Evolutionary conservation across 1,140 invertebrate genomes (phyloP).

Genomic region (Tetramorium alpestre): DNA sequence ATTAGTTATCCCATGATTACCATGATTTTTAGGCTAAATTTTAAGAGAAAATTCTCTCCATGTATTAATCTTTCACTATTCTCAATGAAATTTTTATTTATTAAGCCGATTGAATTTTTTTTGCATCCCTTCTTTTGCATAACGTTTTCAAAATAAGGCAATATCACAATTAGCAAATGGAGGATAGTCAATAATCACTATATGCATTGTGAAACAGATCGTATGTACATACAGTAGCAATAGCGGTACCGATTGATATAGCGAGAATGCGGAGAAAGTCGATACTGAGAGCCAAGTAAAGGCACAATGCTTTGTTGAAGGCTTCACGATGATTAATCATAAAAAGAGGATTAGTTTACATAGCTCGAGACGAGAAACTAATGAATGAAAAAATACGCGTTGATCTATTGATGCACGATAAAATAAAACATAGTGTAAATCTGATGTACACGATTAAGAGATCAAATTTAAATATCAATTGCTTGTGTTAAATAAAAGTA

Average conservation of each 20-base stretch:
- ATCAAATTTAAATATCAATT: too few relatives aligned
- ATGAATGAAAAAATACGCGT: not conserved
- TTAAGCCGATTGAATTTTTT: not conserved
- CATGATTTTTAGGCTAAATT: too few relatives aligned
- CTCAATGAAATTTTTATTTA: not conserved
- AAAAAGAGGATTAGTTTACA: slow-evolving; percentile 26
- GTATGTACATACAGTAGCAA: not conserved
- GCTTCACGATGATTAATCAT: slow-evolving; percentile 6
- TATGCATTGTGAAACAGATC: not conserved
- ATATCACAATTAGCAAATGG: not conserved
- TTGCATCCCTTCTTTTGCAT: not conserved
- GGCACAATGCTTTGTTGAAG: not conserved
- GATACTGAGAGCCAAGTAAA: not conserved
- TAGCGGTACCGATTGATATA: not conserved
- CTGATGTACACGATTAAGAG: too few relatives aligned
- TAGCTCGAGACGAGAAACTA: not conserved
- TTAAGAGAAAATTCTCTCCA: too few relatives aligned
- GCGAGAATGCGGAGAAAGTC: slow-evolving; percentile 36
- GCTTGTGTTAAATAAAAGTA: too few relatives aligned
- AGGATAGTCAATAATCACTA: not conserved
- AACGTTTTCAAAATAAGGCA: not conserved
- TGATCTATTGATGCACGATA: not conserved
- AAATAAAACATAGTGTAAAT: not conserved
- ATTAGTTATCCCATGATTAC: too few relatives aligned
- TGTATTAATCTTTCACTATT: too few relatives aligned